These are phyloP conservation scores for Rhincodon typus DNA, from an alignment of 2,797 vertebrate species.

Conservation along the genomic window DNA sequence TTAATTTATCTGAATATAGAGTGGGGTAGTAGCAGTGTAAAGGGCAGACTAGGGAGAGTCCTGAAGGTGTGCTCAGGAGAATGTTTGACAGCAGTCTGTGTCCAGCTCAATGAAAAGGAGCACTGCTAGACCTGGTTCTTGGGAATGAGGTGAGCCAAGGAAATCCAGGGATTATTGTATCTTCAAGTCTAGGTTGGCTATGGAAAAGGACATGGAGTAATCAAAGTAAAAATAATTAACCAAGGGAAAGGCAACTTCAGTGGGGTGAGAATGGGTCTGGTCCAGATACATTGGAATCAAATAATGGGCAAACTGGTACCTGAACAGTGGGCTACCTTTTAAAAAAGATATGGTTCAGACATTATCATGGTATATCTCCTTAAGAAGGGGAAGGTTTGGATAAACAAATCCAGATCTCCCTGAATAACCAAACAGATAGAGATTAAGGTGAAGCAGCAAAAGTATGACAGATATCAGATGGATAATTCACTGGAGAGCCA, in stretches of 20 bases:
- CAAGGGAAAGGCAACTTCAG: not conserved
- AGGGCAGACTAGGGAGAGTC: not conserved
- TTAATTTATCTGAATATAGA: not conserved
- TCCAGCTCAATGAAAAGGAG: not conserved
- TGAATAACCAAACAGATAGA: no score
- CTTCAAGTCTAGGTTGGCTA: not conserved
- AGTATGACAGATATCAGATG: no score
- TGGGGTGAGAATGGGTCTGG: not conserved
- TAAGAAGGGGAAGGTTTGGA: no score
- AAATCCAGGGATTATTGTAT: not conserved
- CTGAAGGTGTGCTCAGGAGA: not conserved
- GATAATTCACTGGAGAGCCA: no score
- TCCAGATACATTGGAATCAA: not conserved
- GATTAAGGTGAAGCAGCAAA: no score
- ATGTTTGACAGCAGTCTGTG: not conserved
- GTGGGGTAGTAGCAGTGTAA: not conserved
- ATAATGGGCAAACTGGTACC: not conserved
- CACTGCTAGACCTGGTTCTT: not conserved
- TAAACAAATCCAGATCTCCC: no score
- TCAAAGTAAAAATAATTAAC: not conserved
- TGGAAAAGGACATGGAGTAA: not conserved
- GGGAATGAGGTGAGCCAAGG: not conserved
- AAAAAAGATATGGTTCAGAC: not conserved
- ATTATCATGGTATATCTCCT: no score
- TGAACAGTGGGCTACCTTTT: not conserved